Evolutionary conservation across 2,888 invertebrate genomes (phyloP).

Genomic region (Erebia aethiops): DNA sequence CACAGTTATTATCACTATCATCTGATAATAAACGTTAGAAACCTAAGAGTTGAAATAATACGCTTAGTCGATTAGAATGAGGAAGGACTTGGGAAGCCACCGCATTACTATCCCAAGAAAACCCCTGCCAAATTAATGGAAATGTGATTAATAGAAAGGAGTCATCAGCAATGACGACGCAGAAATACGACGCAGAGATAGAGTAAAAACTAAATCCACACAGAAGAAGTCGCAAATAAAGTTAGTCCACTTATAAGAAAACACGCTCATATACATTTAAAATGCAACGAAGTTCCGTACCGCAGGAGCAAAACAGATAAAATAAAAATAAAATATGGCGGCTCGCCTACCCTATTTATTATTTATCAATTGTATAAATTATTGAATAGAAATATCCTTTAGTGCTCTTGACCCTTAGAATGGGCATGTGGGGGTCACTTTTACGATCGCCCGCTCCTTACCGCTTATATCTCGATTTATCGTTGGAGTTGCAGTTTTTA

Average conservation of each 20-base stretch:
- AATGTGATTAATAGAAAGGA: no score
- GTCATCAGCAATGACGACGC: no score
- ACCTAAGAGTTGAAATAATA: no score
- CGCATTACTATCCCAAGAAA: no score
- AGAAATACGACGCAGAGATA: no score
- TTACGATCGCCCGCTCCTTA: constrained; percentile 36
- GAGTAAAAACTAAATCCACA: no score
- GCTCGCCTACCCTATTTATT: constrained; percentile 62
- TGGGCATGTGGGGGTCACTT: constrained; percentile 39
- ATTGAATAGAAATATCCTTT: constrained; percentile 64
- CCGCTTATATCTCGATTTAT: constrained; percentile 33
- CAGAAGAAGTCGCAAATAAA: no score
- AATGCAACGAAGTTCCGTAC: constrained; percentile 21
- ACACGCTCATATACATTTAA: constrained; percentile 27
- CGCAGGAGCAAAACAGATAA: constrained; percentile 36
- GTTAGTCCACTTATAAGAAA: background rate
- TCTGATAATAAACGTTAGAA: no score
- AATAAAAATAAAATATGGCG: constrained; percentile 60
- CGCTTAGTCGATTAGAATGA: no score
- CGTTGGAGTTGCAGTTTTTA: constrained; percentile 13
- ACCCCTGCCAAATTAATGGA: no score
- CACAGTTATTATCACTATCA: no score
- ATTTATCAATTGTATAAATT: constrained; percentile 82
- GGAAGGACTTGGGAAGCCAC: no score
- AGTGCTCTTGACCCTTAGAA: constrained; percentile 49